Percentiles rank a stretch among this genome's conserved stretches.
phyloP scores from a whole-genome alignment of 2,797 vertebrate genomes.

The Scolopax rusticola region DNA sequence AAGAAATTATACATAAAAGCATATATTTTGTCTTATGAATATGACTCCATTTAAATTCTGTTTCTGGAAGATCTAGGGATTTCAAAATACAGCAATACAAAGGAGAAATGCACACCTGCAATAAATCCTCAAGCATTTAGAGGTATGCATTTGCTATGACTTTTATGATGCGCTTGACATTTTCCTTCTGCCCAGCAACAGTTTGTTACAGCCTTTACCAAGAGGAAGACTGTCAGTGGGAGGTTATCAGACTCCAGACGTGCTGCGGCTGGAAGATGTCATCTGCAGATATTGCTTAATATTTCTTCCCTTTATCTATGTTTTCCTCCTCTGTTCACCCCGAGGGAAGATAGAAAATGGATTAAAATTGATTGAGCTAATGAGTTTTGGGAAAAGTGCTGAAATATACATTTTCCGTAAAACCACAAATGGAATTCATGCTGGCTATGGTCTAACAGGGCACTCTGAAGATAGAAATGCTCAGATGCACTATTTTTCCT shows the following conservation, averaged over 20 bases:
- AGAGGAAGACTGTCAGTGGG: not conserved
- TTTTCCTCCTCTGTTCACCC: not conserved
- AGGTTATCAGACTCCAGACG: not conserved
- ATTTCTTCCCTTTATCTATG: not conserved
- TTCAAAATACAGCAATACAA: not conserved
- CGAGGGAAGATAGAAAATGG: not conserved
- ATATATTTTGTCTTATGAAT: not conserved
- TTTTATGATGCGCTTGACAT: not conserved
- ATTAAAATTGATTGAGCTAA: slow-evolving; percentile 31
- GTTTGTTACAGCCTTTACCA: not conserved
- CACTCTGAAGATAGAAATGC: not conserved
- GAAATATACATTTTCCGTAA: not conserved
- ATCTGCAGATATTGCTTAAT: not conserved
- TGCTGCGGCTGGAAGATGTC: not conserved
- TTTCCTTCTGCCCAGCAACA: not conserved
- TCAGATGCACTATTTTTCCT: not conserved
- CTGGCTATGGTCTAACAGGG: not conserved
- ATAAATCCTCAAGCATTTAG: not conserved
- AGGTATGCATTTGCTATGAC: not conserved
- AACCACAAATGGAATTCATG: not conserved
- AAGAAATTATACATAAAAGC: not conserved
- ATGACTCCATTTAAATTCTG: not conserved
- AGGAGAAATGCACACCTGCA: not conserved
- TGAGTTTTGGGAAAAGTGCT: slow-evolving; percentile 5
- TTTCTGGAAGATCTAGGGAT: not conserved